A percentile compares a stretch with the other conserved stretches of the same genome.
Evolutionary conservation across 2,888 invertebrate genomes (phyloP).

Genomic region (Drosophila acutilabella): DNA sequence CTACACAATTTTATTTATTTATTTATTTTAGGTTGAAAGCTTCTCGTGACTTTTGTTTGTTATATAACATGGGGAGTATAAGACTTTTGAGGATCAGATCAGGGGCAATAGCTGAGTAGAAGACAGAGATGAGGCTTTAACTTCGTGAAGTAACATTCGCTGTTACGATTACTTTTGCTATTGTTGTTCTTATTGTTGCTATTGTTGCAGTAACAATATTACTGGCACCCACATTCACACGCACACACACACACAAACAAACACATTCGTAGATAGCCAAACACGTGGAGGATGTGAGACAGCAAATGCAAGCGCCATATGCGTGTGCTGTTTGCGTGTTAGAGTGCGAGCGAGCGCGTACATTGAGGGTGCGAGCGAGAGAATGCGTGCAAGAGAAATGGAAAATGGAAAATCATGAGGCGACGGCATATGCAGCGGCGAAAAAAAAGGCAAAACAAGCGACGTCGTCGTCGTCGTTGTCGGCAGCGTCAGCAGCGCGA

Average conservation of each 20-base stretch:
- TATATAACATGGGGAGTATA: constrained; percentile 55
- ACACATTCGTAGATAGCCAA: constrained; percentile 22
- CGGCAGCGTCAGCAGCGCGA: constrained; percentile 53
- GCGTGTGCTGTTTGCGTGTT: constrained; percentile 56
- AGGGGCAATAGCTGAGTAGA: constrained; percentile 26
- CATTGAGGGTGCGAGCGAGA: constrained; percentile 50
- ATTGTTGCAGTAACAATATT: constrained; percentile 80
- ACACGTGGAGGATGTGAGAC: constrained; percentile 63
- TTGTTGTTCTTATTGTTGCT: constrained; percentile 41
- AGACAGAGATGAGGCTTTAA: constrained; percentile 26
- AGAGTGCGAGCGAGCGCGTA: constrained; percentile 52
- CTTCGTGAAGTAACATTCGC: constrained; percentile 43
- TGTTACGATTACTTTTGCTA: constrained; percentile 22
- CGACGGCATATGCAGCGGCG: constrained; percentile 29
- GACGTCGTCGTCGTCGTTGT: constrained; percentile 33
- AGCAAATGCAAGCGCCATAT: constrained; percentile 80
- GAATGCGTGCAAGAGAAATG: constrained; percentile 56
- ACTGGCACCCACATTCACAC: constrained; percentile 61
- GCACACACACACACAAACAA: constrained; percentile 25
- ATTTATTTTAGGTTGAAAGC: background rate
- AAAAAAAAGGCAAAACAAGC: constrained; percentile 60
- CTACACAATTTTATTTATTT: too few species aligned
- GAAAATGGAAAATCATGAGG: constrained; percentile 59
- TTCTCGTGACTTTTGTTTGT: constrained; percentile 17
- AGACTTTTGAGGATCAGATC: constrained; percentile 61